Evolutionary conservation across 2,888 invertebrate genomes (phyloP), one percentile per base, ranked within the genome.

Genomic region (Cancer borealis): DNA sequence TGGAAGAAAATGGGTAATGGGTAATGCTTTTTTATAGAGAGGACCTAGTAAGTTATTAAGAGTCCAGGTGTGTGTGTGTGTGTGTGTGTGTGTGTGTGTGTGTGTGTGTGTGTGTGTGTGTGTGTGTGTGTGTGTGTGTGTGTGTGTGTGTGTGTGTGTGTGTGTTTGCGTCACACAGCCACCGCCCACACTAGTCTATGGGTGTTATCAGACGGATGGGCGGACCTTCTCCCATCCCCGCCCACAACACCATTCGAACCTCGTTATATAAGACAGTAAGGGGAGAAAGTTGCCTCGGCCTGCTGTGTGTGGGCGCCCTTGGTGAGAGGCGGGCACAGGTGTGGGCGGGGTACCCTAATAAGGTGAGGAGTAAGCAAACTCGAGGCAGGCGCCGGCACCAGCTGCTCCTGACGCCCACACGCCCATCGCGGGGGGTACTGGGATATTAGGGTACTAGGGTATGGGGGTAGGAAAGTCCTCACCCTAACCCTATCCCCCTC

Each of bases 321-420:
- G 84, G 39, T 84, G 84, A 84, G 84, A 84, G 84, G 84, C 84
- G 84, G 84, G 84, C 84, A 39, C 84, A n/a, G 84, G 90, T 54
- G 90, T 90, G 90, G 90, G 90, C 90, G 90, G n/a, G 90, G 60
- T 39, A 47, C 60, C 90, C 90, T 90, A 90, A 90, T 90, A 90
- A 90, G 90, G 90, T 54, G 60, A 54, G 49, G 49, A 49, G 90
- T 90, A 90, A 54, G 90, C 60, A 90, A 54, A 30, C 10, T 3
- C 47, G 39, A 17, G 49, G 30, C 89, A 84, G 84, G 39, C 84
- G 84, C n/a, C 84, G 84, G 39, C 90, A 39, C 90, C 90, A 90
- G 90, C 90, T 90, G 90, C 54, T 90, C 30, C 90, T 30, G 26
- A 90, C 90, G 60, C 90, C 90, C 49, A 90, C 90, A 54, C 30